phyloP scores from a whole-genome alignment of 2,888 invertebrate genomes.

The Scaptomyza reducta region DNA sequence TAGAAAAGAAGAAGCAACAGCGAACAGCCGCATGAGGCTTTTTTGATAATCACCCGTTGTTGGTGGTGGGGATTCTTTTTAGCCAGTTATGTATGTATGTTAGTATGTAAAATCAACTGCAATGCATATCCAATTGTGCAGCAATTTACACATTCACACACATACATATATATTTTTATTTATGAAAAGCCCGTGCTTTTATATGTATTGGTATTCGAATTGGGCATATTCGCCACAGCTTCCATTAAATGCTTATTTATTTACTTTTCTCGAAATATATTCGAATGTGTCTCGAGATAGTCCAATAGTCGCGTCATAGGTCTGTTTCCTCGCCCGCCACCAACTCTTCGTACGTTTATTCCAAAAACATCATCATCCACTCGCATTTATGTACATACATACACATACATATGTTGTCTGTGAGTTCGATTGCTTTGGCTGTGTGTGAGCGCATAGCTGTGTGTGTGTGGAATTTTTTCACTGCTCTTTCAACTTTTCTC shows the following conservation, averaged over 20 bases:
- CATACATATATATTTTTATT: slow-evolving; percentile 9
- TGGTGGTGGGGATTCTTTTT: slow-evolving; percentile 36
- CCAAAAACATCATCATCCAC: slow-evolving; percentile 75
- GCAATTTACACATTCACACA: slow-evolving; percentile 23
- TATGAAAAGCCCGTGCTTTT: slow-evolving; percentile 36
- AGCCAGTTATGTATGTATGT: slow-evolving; percentile 38
- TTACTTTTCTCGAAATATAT: slow-evolving; percentile 37
- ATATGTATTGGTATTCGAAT: slow-evolving; percentile 32
- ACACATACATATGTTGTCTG: slow-evolving; percentile 43
- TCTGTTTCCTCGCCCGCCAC: slow-evolving; percentile 33
- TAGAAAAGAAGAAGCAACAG: slow-evolving; percentile 57
- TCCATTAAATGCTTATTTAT: slow-evolving; percentile 22
- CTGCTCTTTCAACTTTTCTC: slow-evolving; percentile 67
- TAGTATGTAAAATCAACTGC: slow-evolving; percentile 31
- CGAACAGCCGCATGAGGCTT: slow-evolving; percentile 59
- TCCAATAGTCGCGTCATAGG: slow-evolving; percentile 58
- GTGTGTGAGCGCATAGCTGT: slow-evolving; percentile 50
- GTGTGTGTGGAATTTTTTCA: slow-evolving; percentile 79
- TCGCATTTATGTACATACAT: slow-evolving; percentile 54
- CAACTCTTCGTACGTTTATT: slow-evolving; percentile 55
- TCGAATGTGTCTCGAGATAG: slow-evolving; percentile 44
- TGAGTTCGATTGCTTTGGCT: slow-evolving; percentile 51
- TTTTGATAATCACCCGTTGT: slow-evolving; percentile 55
- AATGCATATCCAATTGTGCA: slow-evolving; percentile 47
- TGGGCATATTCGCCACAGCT: slow-evolving; percentile 25